A percentile compares a stretch with the other conserved stretches of the same genome.
Conservation (phyloP, 2,113 vertebrate species). For the Heptranchias perlo region DNA sequence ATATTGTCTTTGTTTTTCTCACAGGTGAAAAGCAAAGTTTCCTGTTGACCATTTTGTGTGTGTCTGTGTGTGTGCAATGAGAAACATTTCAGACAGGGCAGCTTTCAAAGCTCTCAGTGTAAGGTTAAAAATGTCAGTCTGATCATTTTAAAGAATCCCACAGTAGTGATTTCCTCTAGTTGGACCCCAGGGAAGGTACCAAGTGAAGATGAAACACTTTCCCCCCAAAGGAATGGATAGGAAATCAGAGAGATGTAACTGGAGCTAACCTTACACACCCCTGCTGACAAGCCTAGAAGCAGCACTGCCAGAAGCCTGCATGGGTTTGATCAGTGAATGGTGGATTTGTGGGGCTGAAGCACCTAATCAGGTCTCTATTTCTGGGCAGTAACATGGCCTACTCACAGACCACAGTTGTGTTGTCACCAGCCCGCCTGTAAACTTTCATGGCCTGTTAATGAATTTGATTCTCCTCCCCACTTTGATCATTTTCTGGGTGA, state of each 20-base stretch:
- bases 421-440: no score
- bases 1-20: background rate
- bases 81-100: background rate
- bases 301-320: background rate
- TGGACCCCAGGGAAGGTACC: background rate
- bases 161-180: background rate
- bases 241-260: constrained; percentile 6
- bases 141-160: background rate
- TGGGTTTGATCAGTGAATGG: background rate
- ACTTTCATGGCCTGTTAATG: no score
- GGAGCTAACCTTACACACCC: background rate
- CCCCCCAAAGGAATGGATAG: background rate
- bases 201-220: background rate
- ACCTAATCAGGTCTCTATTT: background rate
- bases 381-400: no score
- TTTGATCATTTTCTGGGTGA: no score
- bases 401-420: no score
- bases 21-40: background rate
- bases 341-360: background rate
- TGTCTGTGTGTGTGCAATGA: background rate
- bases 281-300: background rate
- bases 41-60: background rate
- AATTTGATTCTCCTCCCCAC: no score
- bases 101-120: background rate
- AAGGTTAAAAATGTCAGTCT: background rate